Conservation (phyloP, 2,113 vertebrate genomes). For the Corythornis madagascariensis region DNA sequence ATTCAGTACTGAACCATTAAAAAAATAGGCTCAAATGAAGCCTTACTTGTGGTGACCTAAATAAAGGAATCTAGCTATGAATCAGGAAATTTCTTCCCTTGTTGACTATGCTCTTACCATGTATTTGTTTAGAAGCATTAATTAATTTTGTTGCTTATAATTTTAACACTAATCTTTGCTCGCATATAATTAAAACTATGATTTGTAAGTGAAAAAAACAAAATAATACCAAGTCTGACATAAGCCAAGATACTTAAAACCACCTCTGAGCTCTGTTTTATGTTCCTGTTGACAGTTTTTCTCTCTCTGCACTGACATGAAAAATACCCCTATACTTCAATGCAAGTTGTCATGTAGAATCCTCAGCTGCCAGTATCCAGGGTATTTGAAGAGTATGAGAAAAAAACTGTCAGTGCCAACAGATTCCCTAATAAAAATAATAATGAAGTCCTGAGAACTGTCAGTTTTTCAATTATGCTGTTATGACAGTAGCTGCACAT, state of each 20-base stretch:
- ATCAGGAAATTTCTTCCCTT: conserved; percentile 13
- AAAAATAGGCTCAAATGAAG: conserved; percentile 28
- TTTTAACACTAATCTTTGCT: conserved; percentile 28
- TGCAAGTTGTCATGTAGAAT: conserved; percentile 18
- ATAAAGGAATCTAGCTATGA: conserved; percentile 29
- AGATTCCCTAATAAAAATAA: conserved; percentile 50
- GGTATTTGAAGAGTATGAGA: conserved; percentile 17
- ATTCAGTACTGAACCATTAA: not conserved
- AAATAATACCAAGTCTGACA: conserved; percentile 35
- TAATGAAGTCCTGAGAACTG: conserved; percentile 52
- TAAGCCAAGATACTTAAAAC: conserved; percentile 27
- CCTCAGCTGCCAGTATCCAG: conserved; percentile 34
- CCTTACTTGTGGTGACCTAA: conserved; percentile 36
- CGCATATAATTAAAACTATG: not conserved
- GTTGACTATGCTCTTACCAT: not conserved
- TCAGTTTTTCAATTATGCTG: conserved; percentile 35
- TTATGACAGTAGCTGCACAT: not conserved
- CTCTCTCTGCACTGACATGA: conserved; percentile 29
- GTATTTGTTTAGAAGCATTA: conserved; percentile 2
- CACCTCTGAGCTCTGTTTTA: conserved; percentile 24
- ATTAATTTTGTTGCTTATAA: not conserved
- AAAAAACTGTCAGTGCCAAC: conserved; percentile 41
- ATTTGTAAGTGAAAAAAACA: conserved; percentile 38
- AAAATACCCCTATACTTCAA: conserved; percentile 10
- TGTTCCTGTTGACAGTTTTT: conserved; percentile 23